Percentiles rank a stretch among this genome's conserved stretches.
These are phyloP conservation scores for Athetis lepigone DNA, from an alignment of 2,888 invertebrate genomes.

Conservation along the genomic window DNA sequence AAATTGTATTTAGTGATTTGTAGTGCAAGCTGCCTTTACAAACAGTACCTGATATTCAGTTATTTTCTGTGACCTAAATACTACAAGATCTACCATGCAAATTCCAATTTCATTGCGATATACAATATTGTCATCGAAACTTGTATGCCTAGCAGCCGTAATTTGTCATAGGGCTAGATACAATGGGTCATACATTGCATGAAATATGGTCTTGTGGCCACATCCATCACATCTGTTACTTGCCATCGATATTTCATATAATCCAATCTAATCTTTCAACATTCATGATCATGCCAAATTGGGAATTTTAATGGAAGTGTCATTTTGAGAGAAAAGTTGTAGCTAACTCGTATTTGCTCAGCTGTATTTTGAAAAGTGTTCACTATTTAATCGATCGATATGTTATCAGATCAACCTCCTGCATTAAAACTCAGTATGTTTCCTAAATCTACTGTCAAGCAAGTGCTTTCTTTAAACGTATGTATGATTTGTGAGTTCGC, in stretches of 20 bases:
- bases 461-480: neutral
- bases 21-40: neutral
- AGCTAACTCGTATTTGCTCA: slow-evolving; percentile 19
- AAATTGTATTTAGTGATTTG: neutral
- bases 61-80: slow-evolving; percentile 55
- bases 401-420: neutral
- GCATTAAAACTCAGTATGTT: neutral
- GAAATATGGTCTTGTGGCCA: slow-evolving; percentile 77
- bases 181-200: slow-evolving; percentile 79
- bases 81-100: slow-evolving; percentile 58
- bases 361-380: slow-evolving; percentile 1
- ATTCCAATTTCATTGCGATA: slow-evolving; percentile 66
- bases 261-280: slow-evolving; percentile 58
- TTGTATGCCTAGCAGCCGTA: slow-evolving; percentile 66
- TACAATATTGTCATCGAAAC: slow-evolving; percentile 69
- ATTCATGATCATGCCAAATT: slow-evolving; percentile 46
- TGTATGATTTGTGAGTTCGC: neutral
- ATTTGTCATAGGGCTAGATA: slow-evolving; percentile 79
- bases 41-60: slow-evolving; percentile 48
- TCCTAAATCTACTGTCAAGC: too few species aligned
- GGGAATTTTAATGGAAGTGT: slow-evolving; percentile 46
- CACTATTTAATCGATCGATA: slow-evolving; percentile 5
- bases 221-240: slow-evolving; percentile 63
- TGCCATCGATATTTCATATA: slow-evolving; percentile 59
- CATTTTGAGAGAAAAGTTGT: slow-evolving; percentile 26